These are phyloP conservation scores for Lydus trimaculatus DNA, from an alignment of 2,888 invertebrate genomes.

Conservation along the genomic window DNA sequence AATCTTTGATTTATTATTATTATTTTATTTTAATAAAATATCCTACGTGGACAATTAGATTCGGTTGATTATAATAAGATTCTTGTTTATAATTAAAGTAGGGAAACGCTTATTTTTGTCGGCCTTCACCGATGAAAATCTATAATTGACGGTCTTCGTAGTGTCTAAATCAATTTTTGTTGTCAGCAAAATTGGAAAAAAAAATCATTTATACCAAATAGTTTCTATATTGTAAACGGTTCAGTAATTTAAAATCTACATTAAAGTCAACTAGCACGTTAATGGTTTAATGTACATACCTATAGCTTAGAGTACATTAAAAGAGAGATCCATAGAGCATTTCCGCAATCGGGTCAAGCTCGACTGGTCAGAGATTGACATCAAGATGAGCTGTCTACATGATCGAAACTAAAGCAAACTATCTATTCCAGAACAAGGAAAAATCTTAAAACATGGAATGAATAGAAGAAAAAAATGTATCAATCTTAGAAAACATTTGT, in stretches of 20 bases:
- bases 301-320: neutral
- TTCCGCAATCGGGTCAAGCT: constrained; percentile 39
- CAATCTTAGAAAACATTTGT: no score
- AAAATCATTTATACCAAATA: constrained; percentile 26
- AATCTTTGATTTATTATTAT: neutral
- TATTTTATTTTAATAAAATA: no score
- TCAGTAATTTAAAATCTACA: no score
- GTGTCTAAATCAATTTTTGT: constrained; percentile 27
- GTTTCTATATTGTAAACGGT: no score
- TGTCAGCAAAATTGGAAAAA: constrained; percentile 22
- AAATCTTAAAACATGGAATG: no score
- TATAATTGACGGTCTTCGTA: constrained; percentile 17
- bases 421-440: constrained; percentile 20
- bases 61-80: neutral
- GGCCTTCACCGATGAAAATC: constrained; percentile 14
- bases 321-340: constrained; percentile 5
- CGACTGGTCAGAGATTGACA: constrained; percentile 39
- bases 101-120: neutral
- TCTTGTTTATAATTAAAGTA: neutral
- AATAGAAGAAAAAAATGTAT: neutral
- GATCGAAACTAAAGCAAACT: constrained; percentile 42
- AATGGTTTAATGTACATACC: neutral
- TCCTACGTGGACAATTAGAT: neutral
- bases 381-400: constrained; percentile 40
- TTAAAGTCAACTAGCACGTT: no score